Evolutionary conservation across 92 coral and sea anemone species (phyloP).

Genomic region (Plumapathes pennacea): DNA sequence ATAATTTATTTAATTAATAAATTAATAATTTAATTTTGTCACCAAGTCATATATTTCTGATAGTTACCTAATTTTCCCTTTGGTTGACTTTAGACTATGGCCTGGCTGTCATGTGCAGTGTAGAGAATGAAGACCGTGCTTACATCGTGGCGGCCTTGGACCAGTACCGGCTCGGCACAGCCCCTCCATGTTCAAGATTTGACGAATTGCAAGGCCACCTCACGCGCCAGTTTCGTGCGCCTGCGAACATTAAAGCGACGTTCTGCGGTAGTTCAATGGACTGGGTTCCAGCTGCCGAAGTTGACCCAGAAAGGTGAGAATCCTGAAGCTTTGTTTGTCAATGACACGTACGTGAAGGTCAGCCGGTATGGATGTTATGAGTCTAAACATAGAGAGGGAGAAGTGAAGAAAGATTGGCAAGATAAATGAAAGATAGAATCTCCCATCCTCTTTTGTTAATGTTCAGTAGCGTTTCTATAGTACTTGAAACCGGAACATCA

Average conservation of each 20-base stretch:
- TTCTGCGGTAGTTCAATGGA: slow-evolving; percentile 33
- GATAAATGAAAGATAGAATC: no score
- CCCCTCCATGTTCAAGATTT: slow-evolving; percentile 57
- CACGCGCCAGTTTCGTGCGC: slow-evolving; percentile 29
- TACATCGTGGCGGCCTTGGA: slow-evolving; percentile 74
- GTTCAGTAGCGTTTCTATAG: no score
- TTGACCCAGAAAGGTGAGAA: slow-evolving; percentile 57
- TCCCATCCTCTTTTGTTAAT: no score
- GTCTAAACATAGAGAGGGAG: not conserved
- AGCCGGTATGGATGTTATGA: not conserved
- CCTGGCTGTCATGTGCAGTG: slow-evolving; percentile 70
- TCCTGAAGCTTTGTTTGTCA: not conserved
- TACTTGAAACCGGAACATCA: not conserved
- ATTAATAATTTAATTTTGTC: not conserved
- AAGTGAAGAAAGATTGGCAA: no score
- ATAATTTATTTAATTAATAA: no score
- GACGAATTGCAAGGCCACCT: slow-evolving; percentile 37
- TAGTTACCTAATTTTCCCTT: no score
- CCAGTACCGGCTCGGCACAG: slow-evolving; percentile 66
- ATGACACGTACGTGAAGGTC: no score
- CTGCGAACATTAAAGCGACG: slow-evolving; percentile 32
- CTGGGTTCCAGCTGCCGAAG: slow-evolving; percentile 64
- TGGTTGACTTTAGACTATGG: slow-evolving; percentile 66
- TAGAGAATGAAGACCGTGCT: slow-evolving; percentile 79
- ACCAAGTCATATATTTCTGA: not conserved